These are phyloP conservation scores for Gulo gulo DNA, from an alignment of 2,113 vertebrate genomes.

Conservation along the genomic window DNA sequence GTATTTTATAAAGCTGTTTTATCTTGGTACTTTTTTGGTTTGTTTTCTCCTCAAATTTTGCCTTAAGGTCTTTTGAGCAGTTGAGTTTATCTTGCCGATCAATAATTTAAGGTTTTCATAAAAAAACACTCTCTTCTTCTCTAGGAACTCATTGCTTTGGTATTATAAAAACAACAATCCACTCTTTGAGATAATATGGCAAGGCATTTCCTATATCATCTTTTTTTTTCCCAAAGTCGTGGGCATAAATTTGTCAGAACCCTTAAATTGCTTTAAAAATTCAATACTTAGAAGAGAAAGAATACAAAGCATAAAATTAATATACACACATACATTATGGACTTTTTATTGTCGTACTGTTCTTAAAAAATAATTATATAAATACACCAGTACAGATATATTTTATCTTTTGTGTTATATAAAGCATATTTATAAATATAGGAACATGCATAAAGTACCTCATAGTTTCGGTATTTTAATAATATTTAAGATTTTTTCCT, in stretches of 20 bases:
- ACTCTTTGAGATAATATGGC: not conserved
- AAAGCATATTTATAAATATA: not conserved
- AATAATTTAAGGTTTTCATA: conserved; percentile 46
- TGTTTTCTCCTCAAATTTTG: conserved; percentile 17
- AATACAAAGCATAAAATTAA: not conserved
- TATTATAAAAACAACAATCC: conserved; percentile 6
- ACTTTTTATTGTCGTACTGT: not conserved
- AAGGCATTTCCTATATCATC: not conserved
- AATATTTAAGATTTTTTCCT: not conserved
- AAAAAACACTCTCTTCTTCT: conserved; percentile 3
- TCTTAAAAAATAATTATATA: not conserved
- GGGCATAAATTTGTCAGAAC: not conserved
- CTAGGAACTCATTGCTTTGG: not conserved
- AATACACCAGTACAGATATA: not conserved
- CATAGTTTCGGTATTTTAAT: not conserved
- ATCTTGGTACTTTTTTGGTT: not conserved
- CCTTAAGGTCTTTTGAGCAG: conserved; percentile 30
- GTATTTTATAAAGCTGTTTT: conserved; percentile 32
- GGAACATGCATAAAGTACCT: not conserved
- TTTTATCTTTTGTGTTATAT: not conserved
- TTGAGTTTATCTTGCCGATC: conserved; percentile 39
- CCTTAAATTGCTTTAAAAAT: not conserved
- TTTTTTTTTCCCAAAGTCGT: not conserved
- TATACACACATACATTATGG: not conserved
- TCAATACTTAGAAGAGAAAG: not conserved